Base-by-base conservation (phyloP, 1,140 invertebrate species). In the Pygmarrhopalites habei region DNA sequence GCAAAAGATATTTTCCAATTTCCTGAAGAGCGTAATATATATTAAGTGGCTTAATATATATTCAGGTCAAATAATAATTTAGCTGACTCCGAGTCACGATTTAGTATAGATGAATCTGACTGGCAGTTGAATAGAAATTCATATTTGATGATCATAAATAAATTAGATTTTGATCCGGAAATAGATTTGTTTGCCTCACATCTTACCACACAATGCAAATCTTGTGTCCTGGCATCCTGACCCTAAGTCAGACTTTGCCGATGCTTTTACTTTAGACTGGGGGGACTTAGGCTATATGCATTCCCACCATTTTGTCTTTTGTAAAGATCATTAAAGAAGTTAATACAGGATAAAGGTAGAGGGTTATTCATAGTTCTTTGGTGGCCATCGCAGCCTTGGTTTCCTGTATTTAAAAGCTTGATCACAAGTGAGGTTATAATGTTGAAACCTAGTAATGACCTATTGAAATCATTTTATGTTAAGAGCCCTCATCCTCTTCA, bases 1-100 rank as follows among this genome's bases (percentile, higher is more conserved):
- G 32, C 62, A 21, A 56, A 58, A 43, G 12, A 29, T 19, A 64
- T 58, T 39, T 64, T 55, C 39, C 17, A 64, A 25, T 64, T 4
- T 19, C 51, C 44, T 25, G 62, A 64, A 32, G 14, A 4, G 1
- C 14, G n/a, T n/a, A n/a, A 19, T 49, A 41, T 44, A 25, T n/a
- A 41, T 1, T 44, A 25, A n/a, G 21, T 65, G n/a, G n/a, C 21
- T 5, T n/a, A n/a, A 58, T 58, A 2, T 29, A 65, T 65, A 41
- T 7, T 3, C 1, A 60, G 55, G 21, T 12, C 21, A n/a, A 41
- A 53, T 26, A 65, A 65, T 25, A 10, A 29, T 1, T 5, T 53
- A 17, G 63, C 63, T 21, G 58, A 65, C 25, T 21, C 17, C 19
- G 1, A 12, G n/a, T 65, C 63, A 25, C 32, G 63, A 12, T 1